Conservation (phyloP, 2,797 vertebrate genomes). For the Sebastolobus altivelis region DNA sequence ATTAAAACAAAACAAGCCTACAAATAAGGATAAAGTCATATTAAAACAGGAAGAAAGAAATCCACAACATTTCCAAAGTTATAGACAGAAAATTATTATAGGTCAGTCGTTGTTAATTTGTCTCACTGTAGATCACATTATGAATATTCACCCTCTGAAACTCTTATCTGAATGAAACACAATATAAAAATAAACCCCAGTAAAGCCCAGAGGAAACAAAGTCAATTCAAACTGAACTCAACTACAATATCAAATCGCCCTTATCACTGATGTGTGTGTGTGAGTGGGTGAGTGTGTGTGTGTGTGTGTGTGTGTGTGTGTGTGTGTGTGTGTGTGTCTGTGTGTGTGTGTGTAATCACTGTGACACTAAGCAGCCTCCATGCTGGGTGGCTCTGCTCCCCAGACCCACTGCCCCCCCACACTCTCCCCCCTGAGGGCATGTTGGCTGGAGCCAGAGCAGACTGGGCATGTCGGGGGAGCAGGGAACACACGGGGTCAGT, state of each 20-base stretch:
- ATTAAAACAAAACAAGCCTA: background rate
- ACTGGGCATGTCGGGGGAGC: conserved; percentile 14
- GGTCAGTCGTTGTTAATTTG: background rate
- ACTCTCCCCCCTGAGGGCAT: conserved; percentile 10
- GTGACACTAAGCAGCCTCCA: conserved; percentile 54
- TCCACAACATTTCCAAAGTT: too few species aligned
- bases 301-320: conserved; percentile 11
- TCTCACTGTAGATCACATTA: background rate
- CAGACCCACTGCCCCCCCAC: background rate
- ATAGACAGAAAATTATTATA: background rate
- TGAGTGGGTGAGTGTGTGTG: background rate
- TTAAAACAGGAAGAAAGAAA: background rate
- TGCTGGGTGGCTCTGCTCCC: conserved; percentile 32
- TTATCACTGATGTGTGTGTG: conserved; percentile 23
- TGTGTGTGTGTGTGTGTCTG: background rate
- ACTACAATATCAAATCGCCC: conserved; percentile 1
- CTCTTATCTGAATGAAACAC: conserved; percentile 16
- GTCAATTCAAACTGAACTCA: background rate
- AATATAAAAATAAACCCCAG: background rate
- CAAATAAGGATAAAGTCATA: background rate
- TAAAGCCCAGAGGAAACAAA: conserved; percentile 8
- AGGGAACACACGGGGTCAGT: conserved; percentile 3
- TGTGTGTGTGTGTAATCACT: conserved; percentile 13
- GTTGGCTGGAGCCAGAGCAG: conserved; percentile 50
- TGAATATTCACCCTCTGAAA: background rate